phyloP scores from a whole-genome alignment of 1,140 invertebrate genomes.

The Choristoneura fumiferana region DNA sequence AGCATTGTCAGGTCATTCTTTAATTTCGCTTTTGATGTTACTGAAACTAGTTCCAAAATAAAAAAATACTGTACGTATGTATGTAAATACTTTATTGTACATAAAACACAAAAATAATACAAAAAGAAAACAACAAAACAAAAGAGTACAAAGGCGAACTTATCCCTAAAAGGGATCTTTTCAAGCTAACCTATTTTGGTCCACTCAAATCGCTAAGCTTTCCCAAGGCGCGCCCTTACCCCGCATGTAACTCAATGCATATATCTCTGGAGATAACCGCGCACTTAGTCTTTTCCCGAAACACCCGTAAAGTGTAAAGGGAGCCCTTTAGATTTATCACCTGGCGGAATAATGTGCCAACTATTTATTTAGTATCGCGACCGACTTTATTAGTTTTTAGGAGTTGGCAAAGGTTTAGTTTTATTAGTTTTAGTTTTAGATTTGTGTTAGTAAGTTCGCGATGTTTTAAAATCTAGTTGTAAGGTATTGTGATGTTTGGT shows the following conservation, averaged over 20 bases:
- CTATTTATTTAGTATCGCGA: conserved; percentile 9
- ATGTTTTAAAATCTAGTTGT: neutral
- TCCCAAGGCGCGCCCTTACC: neutral
- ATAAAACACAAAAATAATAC: no score
- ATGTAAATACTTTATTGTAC: no score
- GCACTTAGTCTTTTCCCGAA: conserved; percentile 17
- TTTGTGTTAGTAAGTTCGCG: conserved; percentile 9
- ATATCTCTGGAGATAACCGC: conserved; percentile 16
- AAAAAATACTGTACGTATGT: no score
- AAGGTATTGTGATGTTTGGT: no score
- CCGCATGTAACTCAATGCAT: conserved; percentile 5
- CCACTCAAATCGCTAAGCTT: neutral
- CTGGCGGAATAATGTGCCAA: conserved; percentile 12
- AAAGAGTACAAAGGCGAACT: no score
- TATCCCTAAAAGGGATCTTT: no score
- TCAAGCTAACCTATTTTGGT: no score
- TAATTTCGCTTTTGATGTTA: no score
- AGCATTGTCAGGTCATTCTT: no score
- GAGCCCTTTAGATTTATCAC: conserved; percentile 16
- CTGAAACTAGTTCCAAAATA: no score
- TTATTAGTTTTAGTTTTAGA: conserved; percentile 16
- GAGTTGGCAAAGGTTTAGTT: conserved; percentile 9
- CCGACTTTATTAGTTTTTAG: conserved; percentile 8
- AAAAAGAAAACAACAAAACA: no score
- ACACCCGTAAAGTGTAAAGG: conserved; percentile 11